These are phyloP conservation scores for Sialis lutaria DNA, from an alignment of 2,888 invertebrate genomes.

Conservation along the genomic window DNA sequence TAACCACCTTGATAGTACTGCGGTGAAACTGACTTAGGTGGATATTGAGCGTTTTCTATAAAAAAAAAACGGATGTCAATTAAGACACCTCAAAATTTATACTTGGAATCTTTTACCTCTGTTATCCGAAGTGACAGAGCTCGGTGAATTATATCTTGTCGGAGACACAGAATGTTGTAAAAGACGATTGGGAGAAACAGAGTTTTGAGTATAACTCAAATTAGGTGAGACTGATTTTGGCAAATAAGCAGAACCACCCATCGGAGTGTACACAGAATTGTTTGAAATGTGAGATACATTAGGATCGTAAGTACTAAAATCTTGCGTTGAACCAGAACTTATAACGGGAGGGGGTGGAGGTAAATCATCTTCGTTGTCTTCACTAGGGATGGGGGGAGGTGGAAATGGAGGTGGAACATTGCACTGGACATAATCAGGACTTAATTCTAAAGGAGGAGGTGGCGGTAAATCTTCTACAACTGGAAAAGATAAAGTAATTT, in stretches of 20 bases:
- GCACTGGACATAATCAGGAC: constrained; percentile 27
- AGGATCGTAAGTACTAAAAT: not conserved
- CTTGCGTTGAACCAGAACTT: constrained; percentile 45
- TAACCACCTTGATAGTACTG: no score
- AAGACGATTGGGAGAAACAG: not conserved
- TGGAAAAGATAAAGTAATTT: not conserved
- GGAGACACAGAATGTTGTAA: no score
- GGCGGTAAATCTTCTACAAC: constrained; percentile 38
- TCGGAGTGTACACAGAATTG: constrained; percentile 1
- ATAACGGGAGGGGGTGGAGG: constrained; percentile 78
- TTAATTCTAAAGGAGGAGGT: constrained; percentile 36
- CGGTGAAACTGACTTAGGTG: no score
- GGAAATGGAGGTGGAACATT: constrained; percentile 26
- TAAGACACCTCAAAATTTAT: no score
- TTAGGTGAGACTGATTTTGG: no score
- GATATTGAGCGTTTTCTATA: no score
- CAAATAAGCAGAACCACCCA: not conserved
- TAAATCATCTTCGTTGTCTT: constrained; percentile 40
- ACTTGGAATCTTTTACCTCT: no score
- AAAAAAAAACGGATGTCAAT: no score
- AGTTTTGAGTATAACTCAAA: not conserved
- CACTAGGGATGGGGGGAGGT: constrained; percentile 31
- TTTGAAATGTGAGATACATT: not conserved
- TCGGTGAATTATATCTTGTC: not conserved
- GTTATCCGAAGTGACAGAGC: not conserved